A percentile compares a stretch with the other conserved stretches of the same genome.
phyloP scores from a whole-genome alignment of 2,888 invertebrate genomes.

The Hirtodrosophila histrioides region DNA sequence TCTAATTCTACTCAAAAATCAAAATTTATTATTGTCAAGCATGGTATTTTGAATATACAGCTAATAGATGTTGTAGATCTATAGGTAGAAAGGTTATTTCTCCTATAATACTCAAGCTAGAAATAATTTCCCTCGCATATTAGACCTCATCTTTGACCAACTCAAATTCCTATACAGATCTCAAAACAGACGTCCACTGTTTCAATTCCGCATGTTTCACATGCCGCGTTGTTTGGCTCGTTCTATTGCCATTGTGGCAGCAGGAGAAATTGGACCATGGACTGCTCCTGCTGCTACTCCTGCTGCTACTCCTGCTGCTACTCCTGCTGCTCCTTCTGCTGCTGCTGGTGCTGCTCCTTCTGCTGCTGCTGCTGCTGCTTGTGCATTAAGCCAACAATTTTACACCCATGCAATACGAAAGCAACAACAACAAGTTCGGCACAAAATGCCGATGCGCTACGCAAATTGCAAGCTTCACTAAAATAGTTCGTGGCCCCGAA shows the following conservation, averaged over 20 bases:
- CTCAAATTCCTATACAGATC: conserved; percentile 28
- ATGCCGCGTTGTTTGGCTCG: not conserved
- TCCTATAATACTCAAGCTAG: no score
- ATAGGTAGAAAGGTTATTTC: no score
- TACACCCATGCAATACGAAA: conserved; percentile 56
- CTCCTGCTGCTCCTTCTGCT: conserved; percentile 4
- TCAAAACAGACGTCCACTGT: conserved; percentile 12
- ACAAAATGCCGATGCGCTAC: conserved; percentile 71
- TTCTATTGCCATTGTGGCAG: conserved; percentile 25
- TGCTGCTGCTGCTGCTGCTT: conserved; percentile 28
- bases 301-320: conserved; percentile 10
- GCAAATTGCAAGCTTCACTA: conserved; percentile 69
- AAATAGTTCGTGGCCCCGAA: conserved; percentile 51
- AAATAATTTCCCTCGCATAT: no score
- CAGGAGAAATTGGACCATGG: conserved; percentile 29
- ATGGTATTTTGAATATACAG: no score
- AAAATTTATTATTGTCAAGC: no score
- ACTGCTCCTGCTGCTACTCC: not conserved
- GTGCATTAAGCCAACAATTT: conserved; percentile 63
- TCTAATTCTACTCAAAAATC: no score
- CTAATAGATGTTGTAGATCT: no score
- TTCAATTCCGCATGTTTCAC: conserved; percentile 34
- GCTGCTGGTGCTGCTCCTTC: conserved; percentile 10
- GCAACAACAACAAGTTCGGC: conserved; percentile 37
- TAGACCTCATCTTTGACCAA: not conserved